Base-by-base conservation (phyloP, 2,888 invertebrate genomes). In the Ctena decussata region DNA sequence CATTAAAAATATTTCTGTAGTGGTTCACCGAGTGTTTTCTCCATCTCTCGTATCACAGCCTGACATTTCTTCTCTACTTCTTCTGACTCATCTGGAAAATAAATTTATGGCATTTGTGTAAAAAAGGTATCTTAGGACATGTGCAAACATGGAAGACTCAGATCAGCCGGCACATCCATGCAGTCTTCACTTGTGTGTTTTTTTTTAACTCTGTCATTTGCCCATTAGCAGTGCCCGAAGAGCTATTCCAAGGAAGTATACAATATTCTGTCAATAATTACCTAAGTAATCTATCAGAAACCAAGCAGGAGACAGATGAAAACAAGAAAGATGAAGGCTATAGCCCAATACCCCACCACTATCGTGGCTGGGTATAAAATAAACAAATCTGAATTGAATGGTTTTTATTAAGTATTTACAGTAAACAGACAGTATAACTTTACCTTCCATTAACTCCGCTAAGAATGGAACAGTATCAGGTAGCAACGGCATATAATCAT, bases 391-490 rank as follows among this genome's bases (percentile, higher is more conserved):
- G 15, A 15, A 41, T 41, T 41, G 6, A 41, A 41, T 11, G 15
- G 15, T 11, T 15, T 5, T 46, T 46, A 46, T 21, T 21, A 46
- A 46, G 46, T 12, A 3, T 41, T 41, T 41, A 11, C 15, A 41
- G 41, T 41, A 41, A 41, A 41, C 6, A 41, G 41, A 41, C 41
- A 41, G 41, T 6, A 11, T 41, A 15, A 46, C 12, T 91, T 77
- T 84, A 96, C 96, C 99, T 96, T 99, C 99, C 91, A 99, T 96
- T 24, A 99, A 96, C 95, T 99, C 99, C 0, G 98, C 98, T 46
- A 99, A 96, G 96, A 99, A 99, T 0, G 99, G 99, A 85, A 99
- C 98, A 5, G 98, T 98, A 95, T 99, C 99, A 0, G 99, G 98
- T 74, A 99, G 96, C 0, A 99, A 96, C 0, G 98, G 97, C 91